Evolutionary conservation across 1,140 invertebrate species (phyloP).

Genomic region (Lepidurus apus): DNA sequence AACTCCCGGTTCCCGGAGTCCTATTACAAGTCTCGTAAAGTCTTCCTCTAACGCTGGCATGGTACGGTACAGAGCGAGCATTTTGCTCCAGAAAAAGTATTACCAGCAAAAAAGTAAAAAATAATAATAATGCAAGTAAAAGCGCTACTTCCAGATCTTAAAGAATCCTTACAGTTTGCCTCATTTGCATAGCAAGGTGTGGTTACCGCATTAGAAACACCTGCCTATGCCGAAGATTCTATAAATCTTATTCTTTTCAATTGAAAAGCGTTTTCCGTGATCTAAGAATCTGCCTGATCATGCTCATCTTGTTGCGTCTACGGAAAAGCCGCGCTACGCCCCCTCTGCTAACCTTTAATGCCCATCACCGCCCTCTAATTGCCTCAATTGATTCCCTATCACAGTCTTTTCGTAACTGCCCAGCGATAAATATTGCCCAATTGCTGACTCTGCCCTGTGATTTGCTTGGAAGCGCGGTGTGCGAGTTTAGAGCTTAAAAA

Average conservation of each 20-base stretch:
- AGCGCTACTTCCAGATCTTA: not conserved
- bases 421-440: not conserved
- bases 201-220: not conserved
- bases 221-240: not conserved
- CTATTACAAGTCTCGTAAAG: not conserved
- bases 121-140: no score
- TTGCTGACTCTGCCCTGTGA: not conserved
- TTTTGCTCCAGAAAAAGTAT: no score
- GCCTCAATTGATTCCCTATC: constrained; percentile 2
- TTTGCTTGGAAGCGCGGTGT: not conserved
- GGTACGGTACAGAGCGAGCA: not conserved
- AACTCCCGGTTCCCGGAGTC: not conserved
- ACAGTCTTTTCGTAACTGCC: not conserved
- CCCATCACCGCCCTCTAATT: not conserved
- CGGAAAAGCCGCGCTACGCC: not conserved
- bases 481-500: not conserved
- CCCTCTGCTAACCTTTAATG: constrained; percentile 5
- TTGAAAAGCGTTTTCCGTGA: not conserved
- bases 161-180: not conserved
- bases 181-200: constrained; percentile 1
- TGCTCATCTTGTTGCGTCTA: not conserved
- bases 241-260: not conserved
- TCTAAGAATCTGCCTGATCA: constrained; percentile 2
- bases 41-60: not conserved
- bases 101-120: no score